These are phyloP conservation scores for Drosophila koepferae DNA, from an alignment of 2,888 invertebrate species.

Conservation along the genomic window DNA sequence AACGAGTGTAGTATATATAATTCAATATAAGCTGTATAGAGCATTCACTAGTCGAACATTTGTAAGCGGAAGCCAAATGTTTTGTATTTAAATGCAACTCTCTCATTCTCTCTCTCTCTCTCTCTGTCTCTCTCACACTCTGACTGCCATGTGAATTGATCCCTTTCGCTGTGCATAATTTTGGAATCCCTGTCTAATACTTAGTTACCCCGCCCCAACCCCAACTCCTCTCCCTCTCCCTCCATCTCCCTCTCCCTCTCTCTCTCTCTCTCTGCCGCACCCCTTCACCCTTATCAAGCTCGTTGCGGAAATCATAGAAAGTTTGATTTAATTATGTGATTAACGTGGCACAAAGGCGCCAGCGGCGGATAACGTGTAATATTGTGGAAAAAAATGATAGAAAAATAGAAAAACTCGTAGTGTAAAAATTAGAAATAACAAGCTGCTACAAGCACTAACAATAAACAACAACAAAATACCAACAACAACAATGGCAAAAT, in stretches of 20 bases:
- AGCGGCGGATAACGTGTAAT: slow-evolving; percentile 54
- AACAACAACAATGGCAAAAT: slow-evolving; percentile 64
- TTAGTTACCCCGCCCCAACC: background rate
- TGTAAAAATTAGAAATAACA: slow-evolving; percentile 76
- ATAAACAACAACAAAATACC: slow-evolving; percentile 20
- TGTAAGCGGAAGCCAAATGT: slow-evolving; percentile 1
- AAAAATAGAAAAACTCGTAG: slow-evolving; percentile 17
- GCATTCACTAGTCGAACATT: background rate
- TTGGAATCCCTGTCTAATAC: background rate
- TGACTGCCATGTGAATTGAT: slow-evolving; percentile 19
- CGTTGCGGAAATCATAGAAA: slow-evolving; percentile 72
- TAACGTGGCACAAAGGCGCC: slow-evolving; percentile 74
- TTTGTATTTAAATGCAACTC: background rate
- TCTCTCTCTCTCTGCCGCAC: background rate
- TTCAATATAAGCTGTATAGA: background rate
- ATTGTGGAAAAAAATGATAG: slow-evolving; percentile 52
- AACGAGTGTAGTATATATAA: background rate
- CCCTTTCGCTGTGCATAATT: slow-evolving; percentile 45
- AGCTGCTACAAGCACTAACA: slow-evolving; percentile 59
- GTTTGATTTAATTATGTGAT: slow-evolving; percentile 78
- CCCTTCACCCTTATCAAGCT: slow-evolving; percentile 6
- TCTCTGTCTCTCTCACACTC: background rate
- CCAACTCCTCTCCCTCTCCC: background rate
- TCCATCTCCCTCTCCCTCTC: too few relatives aligned
- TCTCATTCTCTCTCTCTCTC: background rate